Base-by-base conservation (phyloP, 2,113 vertebrate species). In the Eulacestoma nigropectus region DNA sequence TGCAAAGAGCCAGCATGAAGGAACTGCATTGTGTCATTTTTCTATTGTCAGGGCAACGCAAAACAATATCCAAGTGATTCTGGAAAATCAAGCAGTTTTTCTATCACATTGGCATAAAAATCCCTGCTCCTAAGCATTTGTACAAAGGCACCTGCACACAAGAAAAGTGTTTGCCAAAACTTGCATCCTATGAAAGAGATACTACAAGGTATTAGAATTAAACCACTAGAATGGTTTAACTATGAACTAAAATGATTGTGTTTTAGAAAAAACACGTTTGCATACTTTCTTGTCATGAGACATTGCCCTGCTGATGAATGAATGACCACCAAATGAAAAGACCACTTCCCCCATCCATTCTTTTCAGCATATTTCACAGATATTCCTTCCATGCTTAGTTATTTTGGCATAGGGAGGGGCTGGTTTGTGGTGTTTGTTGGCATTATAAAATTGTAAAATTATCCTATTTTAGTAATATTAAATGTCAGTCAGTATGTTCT, bases 281-380 rank as follows among this genome's bases (percentile, higher is more conserved):
- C 4, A 33, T 76, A 75, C 29, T 50, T 83, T 56, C 23, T 78
- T 65, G 11, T 52, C 27, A 30, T 42, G 41, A 77, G 59, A 56
- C 0, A 0, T 55, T 80, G 46, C n/a, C 26, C n/a, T 30, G 53
- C 8, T 44, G n/a, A n/a, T n/a, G n/a, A n/a, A n/a, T n/a, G n/a
- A n/a, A n/a, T n/a, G n/a, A n/a, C 39, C 50, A 72, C 12, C 15
- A 49, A 73, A 75, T 20, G 12, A 72, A 68, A 87, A 76, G 50
- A 44, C 30, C 22, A 30, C 5, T 78, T 64, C 27, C 15, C 62
- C 37, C 9, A 41, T 11, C 4, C 17, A 13, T 62, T 84, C 35
- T 87, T 84, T 60, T 13, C 72, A 78, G 35, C 6, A 9, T 81
- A 32, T 81, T 77, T 72, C 64, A 89, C 13, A 83, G 29, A 18